phyloP scores from a whole-genome alignment of 2,797 vertebrate genomes.

The Hemitrygon akajei region DNA sequence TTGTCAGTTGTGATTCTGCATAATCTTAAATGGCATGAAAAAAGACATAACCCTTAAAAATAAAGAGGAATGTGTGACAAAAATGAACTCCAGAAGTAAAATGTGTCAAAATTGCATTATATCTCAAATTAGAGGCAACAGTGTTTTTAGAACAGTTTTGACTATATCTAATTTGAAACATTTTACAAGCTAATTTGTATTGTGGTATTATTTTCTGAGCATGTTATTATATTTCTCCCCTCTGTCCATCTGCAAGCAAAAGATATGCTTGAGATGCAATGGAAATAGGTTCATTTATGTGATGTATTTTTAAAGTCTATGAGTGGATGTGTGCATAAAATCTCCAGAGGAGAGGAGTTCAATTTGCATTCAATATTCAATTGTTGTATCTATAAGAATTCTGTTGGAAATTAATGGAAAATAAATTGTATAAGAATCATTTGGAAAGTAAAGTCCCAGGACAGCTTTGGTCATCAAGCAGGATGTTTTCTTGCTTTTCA shows the following conservation, averaged over 20 bases:
- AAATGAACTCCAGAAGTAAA: neutral
- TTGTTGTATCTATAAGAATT: neutral
- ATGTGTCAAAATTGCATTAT: neutral
- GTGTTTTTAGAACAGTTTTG: neutral
- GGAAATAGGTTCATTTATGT: neutral
- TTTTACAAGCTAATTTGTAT: neutral
- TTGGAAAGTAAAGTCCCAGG: neutral
- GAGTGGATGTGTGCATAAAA: neutral
- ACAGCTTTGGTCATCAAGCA: neutral
- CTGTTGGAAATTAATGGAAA: neutral
- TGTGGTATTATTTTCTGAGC: neutral
- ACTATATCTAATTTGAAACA: neutral
- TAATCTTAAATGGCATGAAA: neutral
- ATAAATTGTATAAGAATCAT: conserved; percentile 21
- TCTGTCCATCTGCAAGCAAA: neutral
- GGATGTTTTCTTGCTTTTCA: conserved; percentile 10
- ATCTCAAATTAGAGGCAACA: neutral
- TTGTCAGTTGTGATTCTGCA: no score
- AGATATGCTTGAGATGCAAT: conserved; percentile 8
- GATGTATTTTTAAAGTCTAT: neutral
- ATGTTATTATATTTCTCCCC: neutral
- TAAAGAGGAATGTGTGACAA: neutral
- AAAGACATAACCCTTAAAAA: neutral
- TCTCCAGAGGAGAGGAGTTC: conserved; percentile 1
- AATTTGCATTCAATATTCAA: neutral